Conservation (phyloP, 2,888 invertebrate genomes). For the Rhagonycha fulva region DNA sequence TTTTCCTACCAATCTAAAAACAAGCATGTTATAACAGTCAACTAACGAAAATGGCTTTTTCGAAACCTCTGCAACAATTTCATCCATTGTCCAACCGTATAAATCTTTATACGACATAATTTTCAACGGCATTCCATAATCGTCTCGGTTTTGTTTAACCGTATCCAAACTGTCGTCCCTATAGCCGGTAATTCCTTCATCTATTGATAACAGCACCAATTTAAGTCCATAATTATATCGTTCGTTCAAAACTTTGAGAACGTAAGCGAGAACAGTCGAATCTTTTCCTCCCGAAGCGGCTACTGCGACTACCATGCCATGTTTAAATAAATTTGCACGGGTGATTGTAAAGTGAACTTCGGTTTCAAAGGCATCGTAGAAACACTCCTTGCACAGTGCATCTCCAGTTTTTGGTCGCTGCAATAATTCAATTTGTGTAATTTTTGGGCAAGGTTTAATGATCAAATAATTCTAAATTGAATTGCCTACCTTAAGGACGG, state of each 20-base stretch:
- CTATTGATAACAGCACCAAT: conserved; percentile 90
- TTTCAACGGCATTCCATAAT: conserved; percentile 91
- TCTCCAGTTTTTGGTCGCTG: conserved; percentile 91
- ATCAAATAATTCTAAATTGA: not conserved
- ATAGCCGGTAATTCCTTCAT: conserved; percentile 97
- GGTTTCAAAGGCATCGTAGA: conserved; percentile 90
- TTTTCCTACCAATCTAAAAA: conserved; percentile 77
- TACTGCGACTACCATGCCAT: conserved; percentile 86
- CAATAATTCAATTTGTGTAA: conserved; percentile 40
- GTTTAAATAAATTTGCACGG: conserved; percentile 78
- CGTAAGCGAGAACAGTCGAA: conserved; percentile 95
- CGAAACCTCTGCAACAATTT: conserved; percentile 90
- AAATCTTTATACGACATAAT: conserved; percentile 96
- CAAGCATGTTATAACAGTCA: not conserved
- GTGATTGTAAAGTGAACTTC: conserved; percentile 93
- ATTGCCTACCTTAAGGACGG: conserved; percentile 70
- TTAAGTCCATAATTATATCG: conserved; percentile 89
- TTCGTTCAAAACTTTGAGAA: conserved; percentile 89
- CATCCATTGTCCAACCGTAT: conserved; percentile 99
- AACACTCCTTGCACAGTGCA: conserved; percentile 92
- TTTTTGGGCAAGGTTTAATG: not conserved
- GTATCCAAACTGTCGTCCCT: conserved; percentile 96
- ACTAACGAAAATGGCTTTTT: conserved; percentile 43
- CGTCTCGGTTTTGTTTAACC: conserved; percentile 91
- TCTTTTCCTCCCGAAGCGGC: conserved; percentile 96